phyloP scores from a whole-genome alignment of 2,797 vertebrate genomes.

The Myotis findleyi region DNA sequence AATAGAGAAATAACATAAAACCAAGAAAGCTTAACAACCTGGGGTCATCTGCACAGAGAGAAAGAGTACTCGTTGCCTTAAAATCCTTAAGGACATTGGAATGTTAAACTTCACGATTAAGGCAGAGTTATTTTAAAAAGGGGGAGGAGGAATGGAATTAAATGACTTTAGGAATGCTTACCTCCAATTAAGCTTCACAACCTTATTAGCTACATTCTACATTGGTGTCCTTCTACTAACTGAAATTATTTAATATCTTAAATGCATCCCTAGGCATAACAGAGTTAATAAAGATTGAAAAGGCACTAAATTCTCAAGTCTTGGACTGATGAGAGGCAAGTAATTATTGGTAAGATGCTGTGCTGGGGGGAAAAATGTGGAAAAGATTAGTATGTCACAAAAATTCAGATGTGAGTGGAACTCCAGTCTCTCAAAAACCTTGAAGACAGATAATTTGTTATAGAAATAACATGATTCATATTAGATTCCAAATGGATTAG shows the following conservation, averaged over 20 bases:
- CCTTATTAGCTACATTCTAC: neutral
- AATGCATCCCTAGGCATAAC: neutral
- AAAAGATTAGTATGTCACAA: neutral
- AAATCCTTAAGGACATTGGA: neutral
- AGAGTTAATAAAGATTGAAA: conserved; percentile 17
- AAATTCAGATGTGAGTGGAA: neutral
- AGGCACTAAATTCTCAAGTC: neutral
- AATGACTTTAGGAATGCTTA: neutral
- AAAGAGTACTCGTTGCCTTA: neutral
- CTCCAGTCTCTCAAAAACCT: neutral
- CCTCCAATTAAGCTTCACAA: neutral
- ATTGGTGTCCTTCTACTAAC: neutral
- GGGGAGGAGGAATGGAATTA: neutral
- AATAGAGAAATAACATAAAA: neutral
- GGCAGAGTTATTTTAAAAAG: neutral
- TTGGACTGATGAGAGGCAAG: neutral
- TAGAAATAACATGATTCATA: neutral
- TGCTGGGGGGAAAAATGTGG: neutral
- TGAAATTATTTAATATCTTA: conserved; percentile 39
- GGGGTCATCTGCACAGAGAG: neutral
- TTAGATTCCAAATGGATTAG: neutral
- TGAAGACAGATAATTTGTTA: neutral
- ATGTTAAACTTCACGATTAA: neutral
- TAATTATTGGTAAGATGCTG: neutral
- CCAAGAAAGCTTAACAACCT: neutral